Base-by-base conservation (phyloP, 2,888 invertebrate species). In the Drosophila flavopinicola region DNA sequence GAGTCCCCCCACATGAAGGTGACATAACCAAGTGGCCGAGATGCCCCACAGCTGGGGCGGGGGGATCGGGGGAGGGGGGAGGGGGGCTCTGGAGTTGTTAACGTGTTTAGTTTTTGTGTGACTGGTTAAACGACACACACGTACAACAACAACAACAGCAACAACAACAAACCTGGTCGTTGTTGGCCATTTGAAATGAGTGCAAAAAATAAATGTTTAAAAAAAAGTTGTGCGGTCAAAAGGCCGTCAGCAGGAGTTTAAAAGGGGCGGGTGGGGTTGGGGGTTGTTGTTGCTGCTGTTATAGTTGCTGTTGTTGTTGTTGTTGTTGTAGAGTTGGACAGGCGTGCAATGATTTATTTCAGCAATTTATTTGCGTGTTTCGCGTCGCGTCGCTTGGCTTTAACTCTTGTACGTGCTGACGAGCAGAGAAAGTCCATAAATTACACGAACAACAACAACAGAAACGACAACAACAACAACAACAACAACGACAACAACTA, bases 351-450 rank as follows among this genome's bases (percentile, higher is more conserved):
- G 88, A 88, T 86, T 86, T 88, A 86, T 87, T 85, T 78, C 76
- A 82, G 88, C 80, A 86, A 84, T 78, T 78, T 80, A 80, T 87
- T 87, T 87, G 82, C 82, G 57, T 77, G 68, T 77, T 73, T 83
- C 64, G 48, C 60, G 61, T 48, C 59, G 68, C 48, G 64, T 63
- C 66, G 75, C 38, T 71, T 56, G 63, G 49, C 52, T 69, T 75
- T 56, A 56, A 66, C 44, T 52, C 64, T 75, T 75, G 80, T 75
- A 64, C 65, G 70, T 70, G 78, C 64, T 78, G 78, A 63, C 71
- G 72, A 80, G 74, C 80, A 88, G 88, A 86, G 88, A 88, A 88
- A 88, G 88, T 89, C 82, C 78, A 87, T 88, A 85, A 88, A 88
- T 85, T 84, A 88, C 70, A 48, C 57, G 57, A 64, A 51, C 69